A percentile compares a stretch with the other conserved stretches of the same genome.
These are phyloP conservation scores for Clamator glandarius DNA, from an alignment of 2,797 vertebrate genomes.

Conservation along the genomic window DNA sequence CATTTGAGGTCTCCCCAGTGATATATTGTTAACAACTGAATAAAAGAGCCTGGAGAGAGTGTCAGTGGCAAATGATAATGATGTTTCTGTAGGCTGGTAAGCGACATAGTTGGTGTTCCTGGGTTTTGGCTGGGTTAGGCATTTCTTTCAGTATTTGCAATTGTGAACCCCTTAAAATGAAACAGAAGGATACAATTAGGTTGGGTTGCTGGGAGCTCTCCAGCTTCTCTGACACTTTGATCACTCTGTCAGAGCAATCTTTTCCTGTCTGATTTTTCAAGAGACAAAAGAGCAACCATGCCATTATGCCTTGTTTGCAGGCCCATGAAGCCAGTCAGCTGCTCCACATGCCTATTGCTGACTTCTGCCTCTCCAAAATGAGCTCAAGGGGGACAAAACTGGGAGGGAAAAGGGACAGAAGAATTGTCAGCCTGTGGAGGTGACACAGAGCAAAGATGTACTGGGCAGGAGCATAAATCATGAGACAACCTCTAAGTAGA, in stretches of 20 bases:
- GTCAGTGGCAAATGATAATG: not conserved
- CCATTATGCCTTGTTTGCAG: not conserved
- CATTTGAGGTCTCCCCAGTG: not conserved
- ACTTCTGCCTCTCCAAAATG: not conserved
- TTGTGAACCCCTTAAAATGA: not conserved
- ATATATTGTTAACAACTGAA: not conserved
- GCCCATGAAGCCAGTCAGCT: not conserved
- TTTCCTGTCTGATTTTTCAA: not conserved
- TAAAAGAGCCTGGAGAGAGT: not conserved
- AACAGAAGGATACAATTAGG: not conserved
- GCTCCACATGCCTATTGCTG: not conserved
- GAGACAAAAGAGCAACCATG: not conserved
- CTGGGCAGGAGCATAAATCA: not conserved
- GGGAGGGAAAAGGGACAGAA: not conserved
- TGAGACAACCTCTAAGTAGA: not conserved
- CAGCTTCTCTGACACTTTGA: not conserved
- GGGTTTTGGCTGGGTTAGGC: not conserved
- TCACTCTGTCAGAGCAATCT: not conserved
- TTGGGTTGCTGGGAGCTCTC: not conserved
- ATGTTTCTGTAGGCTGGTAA: not conserved
- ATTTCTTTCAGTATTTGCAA: not conserved
- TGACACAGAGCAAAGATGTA: not conserved
- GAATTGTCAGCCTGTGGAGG: not conserved
- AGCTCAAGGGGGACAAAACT: not conserved
- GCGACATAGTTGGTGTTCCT: not conserved